Evolutionary conservation across 2,113 vertebrate genomes (phyloP), one percentile per base, ranked within the genome.

Genomic region (Calyptomena viridis): DNA sequence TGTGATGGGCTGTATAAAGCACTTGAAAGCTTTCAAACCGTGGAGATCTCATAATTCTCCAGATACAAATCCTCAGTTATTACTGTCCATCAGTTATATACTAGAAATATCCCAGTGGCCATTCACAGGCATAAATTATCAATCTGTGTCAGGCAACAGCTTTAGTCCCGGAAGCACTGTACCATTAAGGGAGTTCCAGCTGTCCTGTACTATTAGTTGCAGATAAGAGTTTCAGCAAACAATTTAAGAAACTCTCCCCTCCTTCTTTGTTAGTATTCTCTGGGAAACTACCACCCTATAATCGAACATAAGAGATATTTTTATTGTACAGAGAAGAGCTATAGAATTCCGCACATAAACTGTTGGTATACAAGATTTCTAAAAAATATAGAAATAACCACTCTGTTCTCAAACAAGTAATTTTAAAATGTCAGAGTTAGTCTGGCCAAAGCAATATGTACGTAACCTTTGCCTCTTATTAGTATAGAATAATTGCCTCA

Each of bases 1-100:
- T 28, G 60, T 12, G 11, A 64, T 0, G 23, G 60, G 68, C 60
- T 67, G 37, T 35, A 60, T 46, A 92, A 92, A 74, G 60, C 33
- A 89, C 88, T 89, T 86, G 90, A 93, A 95, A 95, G 89, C 79
- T 56, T 88, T 88, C 90, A 93, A 75, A 67, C 56, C 1, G 0
- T n/a, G 49, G 76, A 83, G 82, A 76, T 63, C 50, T 91, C 4
- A 3, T 81, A 89, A 72, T 72, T 69, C 52, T 94, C 88, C 68
- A 90, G 82, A 83, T 88, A 88, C 63, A 84, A 95, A 96, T 77
- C 82, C 68, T 90, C 59, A 31, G 39, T 84, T 95, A 86, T 74
- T 88, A 74, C 79, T 88, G 82, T 63, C 91, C 90, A 56, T 90
- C 72, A 88, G 28, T 86, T 81, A 66, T 47, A 71, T 31, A 40